A percentile compares a stretch with the other conserved stretches of the same genome.
These are phyloP conservation scores for Megalopta genalis DNA, from an alignment of 1,140 invertebrate genomes.

Conservation along the genomic window DNA sequence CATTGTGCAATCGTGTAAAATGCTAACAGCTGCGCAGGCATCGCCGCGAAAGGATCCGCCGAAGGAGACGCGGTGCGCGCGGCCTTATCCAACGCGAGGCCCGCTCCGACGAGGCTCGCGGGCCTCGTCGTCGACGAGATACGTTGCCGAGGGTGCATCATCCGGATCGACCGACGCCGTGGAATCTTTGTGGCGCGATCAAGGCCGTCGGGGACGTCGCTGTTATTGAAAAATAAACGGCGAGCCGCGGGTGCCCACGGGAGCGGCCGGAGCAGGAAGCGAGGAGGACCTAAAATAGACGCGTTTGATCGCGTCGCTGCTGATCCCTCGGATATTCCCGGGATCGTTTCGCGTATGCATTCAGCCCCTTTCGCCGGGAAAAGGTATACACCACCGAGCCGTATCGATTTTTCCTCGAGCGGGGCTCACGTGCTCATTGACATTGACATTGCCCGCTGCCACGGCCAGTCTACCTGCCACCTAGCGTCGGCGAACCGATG, in stretches of 20 bases:
- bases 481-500: conserved; percentile 69
- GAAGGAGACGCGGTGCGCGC: too few relatives aligned
- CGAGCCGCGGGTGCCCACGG: background rate
- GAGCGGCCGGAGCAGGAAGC: background rate
- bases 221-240: too few relatives aligned
- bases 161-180: background rate
- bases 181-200: background rate
- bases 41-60: too few relatives aligned
- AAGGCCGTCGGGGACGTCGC: too few relatives aligned
- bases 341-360: conserved; percentile 39
- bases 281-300: background rate
- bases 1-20: background rate
- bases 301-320: background rate
- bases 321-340: conserved; percentile 3
- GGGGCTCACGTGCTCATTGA: conserved; percentile 77
- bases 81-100: background rate
- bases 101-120: too few relatives aligned
- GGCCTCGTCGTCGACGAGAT: too few relatives aligned
- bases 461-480: conserved; percentile 67
- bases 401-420: conserved; percentile 76
- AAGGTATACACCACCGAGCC: conserved; percentile 73
- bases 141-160: too few relatives aligned
- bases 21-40: background rate
- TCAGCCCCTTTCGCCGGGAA: conserved; percentile 50
- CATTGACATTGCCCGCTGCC: conserved; percentile 79